Base-by-base conservation (phyloP, 2,888 invertebrate species). In the Erebia aethiops region DNA sequence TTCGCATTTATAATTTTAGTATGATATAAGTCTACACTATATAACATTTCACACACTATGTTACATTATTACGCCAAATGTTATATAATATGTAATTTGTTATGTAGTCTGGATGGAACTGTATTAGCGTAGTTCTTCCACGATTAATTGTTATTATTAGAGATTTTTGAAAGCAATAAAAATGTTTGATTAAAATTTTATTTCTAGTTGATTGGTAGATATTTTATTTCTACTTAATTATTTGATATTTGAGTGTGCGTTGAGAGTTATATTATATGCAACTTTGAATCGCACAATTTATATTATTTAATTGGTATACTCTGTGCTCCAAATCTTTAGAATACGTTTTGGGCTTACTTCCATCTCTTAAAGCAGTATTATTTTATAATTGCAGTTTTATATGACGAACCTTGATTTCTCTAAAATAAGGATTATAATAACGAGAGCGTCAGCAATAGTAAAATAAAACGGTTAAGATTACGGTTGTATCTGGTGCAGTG, bases 121-220 rank as follows among this genome's bases (percentile, higher is more conserved):
- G 73, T 69, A 69, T 73, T 69, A 67, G 69, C 62, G 73, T 77
- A 76, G 87, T 82, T 89, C 87, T 89, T 89, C 89, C 89, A 61
- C 46, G 84, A 80, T 82, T 26, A 64, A 35, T 35, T 26, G 4
- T 26, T 35, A 35, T 35, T 35, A 35, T 35, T 74, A 81, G 85
- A 85, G 85, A 85, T 87, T 83, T 56, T 81, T 74, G 82, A 61
- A 84, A 91, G 90, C 91, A 91, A 91, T 91, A 91, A 89, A 84
- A 61, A 61, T 61, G 60, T 84, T 80, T 83, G 72, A 74, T 76
- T 74, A 73, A 76, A 82, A 82, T 82, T 82, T 79, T 81, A 84
- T 83, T 81, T 85, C 74, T 84, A 88, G 84, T 87, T 88, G 80
- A 82, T 81, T 80, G 82, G 81, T 84, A 79, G 78, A 83, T 82